These are phyloP conservation scores for Notodonta dromedarius DNA, from an alignment of 2,888 invertebrate species.

Conservation along the genomic window DNA sequence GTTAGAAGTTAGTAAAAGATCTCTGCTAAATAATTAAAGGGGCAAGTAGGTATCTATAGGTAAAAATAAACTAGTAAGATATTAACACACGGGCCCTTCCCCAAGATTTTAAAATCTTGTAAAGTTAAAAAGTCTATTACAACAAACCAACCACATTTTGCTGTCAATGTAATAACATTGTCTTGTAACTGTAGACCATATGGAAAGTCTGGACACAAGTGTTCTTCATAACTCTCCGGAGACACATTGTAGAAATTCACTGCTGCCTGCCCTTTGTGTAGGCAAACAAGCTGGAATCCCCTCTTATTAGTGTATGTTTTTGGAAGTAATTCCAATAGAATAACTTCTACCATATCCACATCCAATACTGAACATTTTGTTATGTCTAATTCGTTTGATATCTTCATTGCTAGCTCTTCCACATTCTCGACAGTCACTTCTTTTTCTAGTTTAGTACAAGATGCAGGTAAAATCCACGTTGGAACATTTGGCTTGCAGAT, in stretches of 20 bases:
- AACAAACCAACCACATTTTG: constrained; percentile 60
- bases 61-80: no score
- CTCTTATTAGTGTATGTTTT: constrained; percentile 60
- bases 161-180: constrained; percentile 65
- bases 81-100: background rate
- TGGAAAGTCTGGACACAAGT: constrained; percentile 75
- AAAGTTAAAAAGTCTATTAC: background rate
- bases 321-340: constrained; percentile 66
- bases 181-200: constrained; percentile 73
- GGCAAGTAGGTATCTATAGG: no score
- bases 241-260: constrained; percentile 79
- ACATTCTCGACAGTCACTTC: constrained; percentile 32
- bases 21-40: no score
- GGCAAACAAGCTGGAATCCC: constrained; percentile 63
- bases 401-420: constrained; percentile 20
- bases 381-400: constrained; percentile 34
- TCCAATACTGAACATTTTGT: constrained; percentile 15
- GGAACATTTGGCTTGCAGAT: constrained; percentile 27
- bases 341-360: constrained; percentile 44
- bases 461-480: constrained; percentile 32
- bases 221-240: constrained; percentile 55
- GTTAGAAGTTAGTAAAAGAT: no score
- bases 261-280: constrained; percentile 63
- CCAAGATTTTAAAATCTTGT: background rate
- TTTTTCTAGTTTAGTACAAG: constrained; percentile 31